Base-by-base conservation (phyloP, 2,113 vertebrate species). In the Cettia cetti region DNA sequence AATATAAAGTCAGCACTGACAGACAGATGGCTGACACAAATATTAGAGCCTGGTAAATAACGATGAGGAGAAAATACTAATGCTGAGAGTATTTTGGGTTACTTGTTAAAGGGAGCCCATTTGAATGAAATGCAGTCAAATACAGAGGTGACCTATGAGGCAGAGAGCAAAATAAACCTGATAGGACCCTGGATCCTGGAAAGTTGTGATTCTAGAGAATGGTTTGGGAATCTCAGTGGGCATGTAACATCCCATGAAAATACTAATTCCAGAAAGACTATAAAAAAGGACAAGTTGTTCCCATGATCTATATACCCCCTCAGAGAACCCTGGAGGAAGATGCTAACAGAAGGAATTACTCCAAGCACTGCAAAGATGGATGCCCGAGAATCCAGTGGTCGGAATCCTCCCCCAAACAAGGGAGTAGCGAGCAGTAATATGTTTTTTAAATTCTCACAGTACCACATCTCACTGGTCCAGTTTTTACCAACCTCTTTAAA, bases 1-100 rank as follows among this genome's bases (percentile, higher is more conserved):
- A 96, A 79, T 91, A 95, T 69, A 82, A 95, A 96, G 90, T 91
- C 93, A 95, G 91, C 92, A 90, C 75, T 82, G 92, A 85, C 7
- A 96, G 95, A 88, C 94, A 95, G 91, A 94, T 97, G 94, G 95
- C 90, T 96, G 96, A 80, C 90, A 96, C 84, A 95, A 95, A 96
- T 95, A 97, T 95, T 96, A 95, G 84, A 92, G 90, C 84, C 75
- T 95, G 82, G 75, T 95, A 95, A 96, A 94, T 94, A 95, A 92
- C 0, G 17, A 94, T 59, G 84, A 87, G 39, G 63, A 85, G 63
- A 90, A 95, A 95, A 94, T 80, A 91, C 50, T 96, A 74, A 42
- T 27, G 40, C 21, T 10, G 75, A 61, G 86, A 85, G 39, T 85
- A 85, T 94, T 90, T 81, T 65, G 91, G 89, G 91, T 95, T 85